phyloP scores from a whole-genome alignment of 1,140 invertebrate genomes.

The Neodiprion pinetum region DNA sequence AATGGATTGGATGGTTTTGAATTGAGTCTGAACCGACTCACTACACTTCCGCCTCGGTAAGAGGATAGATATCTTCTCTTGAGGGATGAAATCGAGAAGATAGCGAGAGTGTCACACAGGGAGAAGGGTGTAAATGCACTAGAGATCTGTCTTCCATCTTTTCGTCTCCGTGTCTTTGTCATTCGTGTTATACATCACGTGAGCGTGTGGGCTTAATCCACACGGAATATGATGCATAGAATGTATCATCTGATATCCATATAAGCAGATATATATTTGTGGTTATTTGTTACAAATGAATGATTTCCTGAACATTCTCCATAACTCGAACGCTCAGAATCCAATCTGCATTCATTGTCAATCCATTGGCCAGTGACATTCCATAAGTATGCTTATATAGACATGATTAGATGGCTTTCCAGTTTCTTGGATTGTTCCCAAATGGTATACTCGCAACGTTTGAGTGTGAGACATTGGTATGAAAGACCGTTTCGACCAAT shows the following conservation, averaged over 20 bases:
- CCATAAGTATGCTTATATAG: too few relatives aligned
- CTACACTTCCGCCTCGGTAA: not conserved
- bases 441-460: too few relatives aligned
- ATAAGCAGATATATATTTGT: not conserved
- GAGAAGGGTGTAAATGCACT: not conserved
- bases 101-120: not conserved
- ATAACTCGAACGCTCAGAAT: too few relatives aligned
- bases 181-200: not conserved
- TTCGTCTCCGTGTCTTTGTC: not conserved
- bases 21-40: not conserved
- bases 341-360: too few relatives aligned
- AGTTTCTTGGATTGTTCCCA: too few relatives aligned
- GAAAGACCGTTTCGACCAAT: not conserved
- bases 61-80: slow-evolving; percentile 3
- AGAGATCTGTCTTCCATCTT: not conserved
- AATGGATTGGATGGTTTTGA: slow-evolving; percentile 5
- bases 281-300: not conserved
- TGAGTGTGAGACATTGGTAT: not conserved
- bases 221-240: too few relatives aligned
- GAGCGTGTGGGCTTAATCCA: not conserved
- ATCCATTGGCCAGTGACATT: too few relatives aligned
- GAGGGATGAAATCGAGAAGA: slow-evolving; percentile 4
- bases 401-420: too few relatives aligned
- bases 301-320: not conserved
- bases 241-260: too few relatives aligned